Conservation (phyloP, 1,140 invertebrate species). For the Uloborus diversus region DNA sequence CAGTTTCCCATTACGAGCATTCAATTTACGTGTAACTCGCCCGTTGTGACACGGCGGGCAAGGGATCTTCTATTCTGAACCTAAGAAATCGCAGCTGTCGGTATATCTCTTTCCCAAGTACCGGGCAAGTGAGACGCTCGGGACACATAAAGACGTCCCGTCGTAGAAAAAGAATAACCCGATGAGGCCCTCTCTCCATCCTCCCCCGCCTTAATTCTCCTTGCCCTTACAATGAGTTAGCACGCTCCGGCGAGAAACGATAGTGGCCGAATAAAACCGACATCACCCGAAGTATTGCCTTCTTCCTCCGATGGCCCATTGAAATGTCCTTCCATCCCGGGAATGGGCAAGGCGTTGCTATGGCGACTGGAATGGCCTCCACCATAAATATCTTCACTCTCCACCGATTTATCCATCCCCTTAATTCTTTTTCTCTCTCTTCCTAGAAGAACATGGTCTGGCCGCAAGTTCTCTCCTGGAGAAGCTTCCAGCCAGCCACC, state of each 20-base stretch:
- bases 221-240: conserved; percentile 35
- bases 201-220: conserved; percentile 15
- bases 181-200: neutral
- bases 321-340: conserved; percentile 22
- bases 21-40: conserved; percentile 44
- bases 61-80: neutral
- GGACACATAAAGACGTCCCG: conserved; percentile 39
- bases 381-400: conserved; percentile 29
- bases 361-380: conserved; percentile 36
- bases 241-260: neutral
- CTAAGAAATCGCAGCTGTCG: conserved; percentile 42
- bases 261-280: conserved; percentile 27
- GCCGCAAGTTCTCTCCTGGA: conserved; percentile 44
- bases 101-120: conserved; percentile 23
- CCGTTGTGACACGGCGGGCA: neutral
- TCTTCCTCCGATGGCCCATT: conserved; percentile 23
- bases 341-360: conserved; percentile 27
- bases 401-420: no score
- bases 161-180: neutral
- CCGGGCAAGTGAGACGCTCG: conserved; percentile 32
- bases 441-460: conserved; percentile 26
- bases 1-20: conserved; percentile 37
- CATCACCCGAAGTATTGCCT: conserved; percentile 39
- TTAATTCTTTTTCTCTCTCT: conserved; percentile 1
- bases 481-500: neutral